Conservation (phyloP, 2,113 vertebrate genomes). For the Callorhinus ursinus region DNA sequence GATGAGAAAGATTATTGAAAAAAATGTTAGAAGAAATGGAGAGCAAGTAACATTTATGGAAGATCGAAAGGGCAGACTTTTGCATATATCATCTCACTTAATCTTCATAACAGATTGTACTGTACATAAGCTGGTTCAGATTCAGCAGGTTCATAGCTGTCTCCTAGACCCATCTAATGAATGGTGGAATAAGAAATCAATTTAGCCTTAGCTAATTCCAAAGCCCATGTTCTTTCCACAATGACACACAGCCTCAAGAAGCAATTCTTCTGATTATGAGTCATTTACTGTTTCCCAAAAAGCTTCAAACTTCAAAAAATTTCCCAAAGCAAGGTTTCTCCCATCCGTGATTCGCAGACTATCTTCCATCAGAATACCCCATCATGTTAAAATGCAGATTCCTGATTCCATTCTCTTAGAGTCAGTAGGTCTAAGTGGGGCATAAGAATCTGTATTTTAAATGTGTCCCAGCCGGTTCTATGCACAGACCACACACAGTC, state of each 20-base stretch:
- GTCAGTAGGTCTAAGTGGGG: not conserved
- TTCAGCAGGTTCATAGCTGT: not conserved
- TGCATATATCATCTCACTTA: not conserved
- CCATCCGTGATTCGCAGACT: not conserved
- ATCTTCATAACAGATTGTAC: not conserved
- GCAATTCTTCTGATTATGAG: not conserved
- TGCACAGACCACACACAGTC: not conserved
- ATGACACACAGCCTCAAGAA: not conserved
- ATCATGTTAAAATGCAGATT: not conserved
- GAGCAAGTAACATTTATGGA: not conserved
- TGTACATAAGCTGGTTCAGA: not conserved
- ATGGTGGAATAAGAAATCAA: not conserved
- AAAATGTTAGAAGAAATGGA: not conserved
- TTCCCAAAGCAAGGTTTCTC: not conserved
- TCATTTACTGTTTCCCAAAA: not conserved
- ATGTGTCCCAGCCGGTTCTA: not conserved
- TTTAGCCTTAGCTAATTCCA: not conserved
- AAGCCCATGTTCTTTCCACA: not conserved
- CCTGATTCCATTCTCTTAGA: not conserved
- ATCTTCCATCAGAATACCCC: not conserved
- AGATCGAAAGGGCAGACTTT: not conserved
- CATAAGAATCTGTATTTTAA: not conserved
- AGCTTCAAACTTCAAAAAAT: not conserved
- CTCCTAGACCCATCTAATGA: not conserved
- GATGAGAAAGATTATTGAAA: not conserved